phyloP scores from a whole-genome alignment of 2,113 vertebrate genomes.

The Podiceps cristatus region DNA sequence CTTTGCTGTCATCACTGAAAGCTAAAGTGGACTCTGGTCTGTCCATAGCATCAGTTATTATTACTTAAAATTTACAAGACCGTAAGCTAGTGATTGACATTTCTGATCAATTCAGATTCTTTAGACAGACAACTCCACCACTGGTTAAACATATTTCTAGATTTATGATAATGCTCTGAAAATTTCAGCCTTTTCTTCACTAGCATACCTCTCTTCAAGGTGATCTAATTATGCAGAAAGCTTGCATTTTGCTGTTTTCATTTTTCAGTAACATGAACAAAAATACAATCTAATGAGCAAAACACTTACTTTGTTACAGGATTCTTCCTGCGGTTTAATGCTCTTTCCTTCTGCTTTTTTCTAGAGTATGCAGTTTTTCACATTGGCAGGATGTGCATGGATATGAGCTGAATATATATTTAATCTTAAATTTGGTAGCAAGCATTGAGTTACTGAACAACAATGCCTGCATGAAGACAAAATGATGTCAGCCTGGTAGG shows the following conservation, averaged over 20 bases:
- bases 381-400: neutral
- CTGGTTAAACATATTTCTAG: neutral
- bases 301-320: constrained; percentile 37
- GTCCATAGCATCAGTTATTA: neutral
- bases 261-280: neutral
- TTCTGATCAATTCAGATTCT: neutral
- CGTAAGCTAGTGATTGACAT: neutral
- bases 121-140: neutral
- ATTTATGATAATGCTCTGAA: neutral
- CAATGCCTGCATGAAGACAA: neutral
- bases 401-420: neutral
- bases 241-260: neutral
- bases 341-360: constrained; percentile 34
- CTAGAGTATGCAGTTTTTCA: neutral
- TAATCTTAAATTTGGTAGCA: neutral
- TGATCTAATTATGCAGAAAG: neutral
- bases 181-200: neutral
- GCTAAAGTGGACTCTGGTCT: neutral
- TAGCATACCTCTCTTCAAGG: neutral
- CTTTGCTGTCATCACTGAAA: neutral
- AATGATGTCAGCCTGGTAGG: neutral
- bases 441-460: neutral
- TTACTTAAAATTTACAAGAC: neutral
- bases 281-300: constrained; percentile 10
- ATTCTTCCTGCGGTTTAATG: constrained; percentile 18